Conservation (phyloP, 2,113 vertebrate genomes). For the Merops nubicus region DNA sequence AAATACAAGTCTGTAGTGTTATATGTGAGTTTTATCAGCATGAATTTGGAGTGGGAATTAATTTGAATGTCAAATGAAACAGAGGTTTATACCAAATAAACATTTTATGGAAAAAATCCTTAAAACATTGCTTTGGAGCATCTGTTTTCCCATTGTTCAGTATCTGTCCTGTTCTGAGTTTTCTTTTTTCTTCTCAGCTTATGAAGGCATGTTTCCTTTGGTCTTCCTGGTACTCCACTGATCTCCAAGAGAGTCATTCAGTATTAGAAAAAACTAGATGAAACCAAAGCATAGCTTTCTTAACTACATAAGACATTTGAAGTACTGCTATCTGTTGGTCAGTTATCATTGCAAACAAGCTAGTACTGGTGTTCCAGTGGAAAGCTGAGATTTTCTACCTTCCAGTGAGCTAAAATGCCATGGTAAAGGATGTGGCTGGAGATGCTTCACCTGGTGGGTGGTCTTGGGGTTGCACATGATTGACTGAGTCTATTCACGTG, state of each 20-base stretch:
- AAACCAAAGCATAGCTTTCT: neutral
- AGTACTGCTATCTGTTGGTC: neutral
- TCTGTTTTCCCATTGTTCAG: neutral
- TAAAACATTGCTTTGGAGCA: neutral
- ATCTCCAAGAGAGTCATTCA: neutral
- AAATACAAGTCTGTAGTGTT: neutral
- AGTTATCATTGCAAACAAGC: neutral
- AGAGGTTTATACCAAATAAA: neutral
- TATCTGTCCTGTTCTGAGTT: neutral
- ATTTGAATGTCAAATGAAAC: neutral
- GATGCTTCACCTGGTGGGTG: neutral
- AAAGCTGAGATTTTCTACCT: neutral
- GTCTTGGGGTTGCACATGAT: neutral
- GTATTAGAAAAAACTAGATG: neutral
- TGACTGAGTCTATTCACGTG: neutral
- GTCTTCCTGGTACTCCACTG: neutral
- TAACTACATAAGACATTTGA: neutral
- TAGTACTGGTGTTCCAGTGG: neutral
- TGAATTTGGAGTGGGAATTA: neutral
- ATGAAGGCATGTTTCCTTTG: neutral
- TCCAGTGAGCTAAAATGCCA: neutral
- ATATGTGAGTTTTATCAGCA: neutral
- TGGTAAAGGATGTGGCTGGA: neutral
- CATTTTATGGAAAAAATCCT: neutral
- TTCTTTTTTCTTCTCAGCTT: neutral